Conservation (phyloP, 2,113 vertebrate genomes). For the Myxocyprinus asiaticus region DNA sequence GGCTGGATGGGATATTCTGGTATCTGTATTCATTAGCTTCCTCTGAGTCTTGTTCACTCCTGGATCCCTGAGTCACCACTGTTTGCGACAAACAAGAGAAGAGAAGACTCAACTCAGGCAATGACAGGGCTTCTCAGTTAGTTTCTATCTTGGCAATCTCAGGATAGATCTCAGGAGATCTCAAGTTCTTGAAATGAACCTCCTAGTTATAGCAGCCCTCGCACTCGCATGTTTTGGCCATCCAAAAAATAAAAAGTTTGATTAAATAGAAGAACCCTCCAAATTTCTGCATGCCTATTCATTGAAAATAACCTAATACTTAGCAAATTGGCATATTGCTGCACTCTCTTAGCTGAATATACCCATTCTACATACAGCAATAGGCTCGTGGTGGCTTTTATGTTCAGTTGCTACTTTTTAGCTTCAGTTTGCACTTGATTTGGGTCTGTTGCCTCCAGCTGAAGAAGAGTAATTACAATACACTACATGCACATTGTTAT, state of each 20-base stretch:
- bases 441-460: neutral
- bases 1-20: constrained; percentile 24
- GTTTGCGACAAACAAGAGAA: neutral
- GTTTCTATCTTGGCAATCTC: constrained; percentile 6
- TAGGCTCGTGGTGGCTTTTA: neutral
- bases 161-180: neutral
- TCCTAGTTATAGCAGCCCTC: neutral
- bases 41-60: constrained; percentile 24
- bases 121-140: constrained; percentile 1
- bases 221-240: neutral
- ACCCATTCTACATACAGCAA: constrained; percentile 4
- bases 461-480: neutral
- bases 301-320: too few relatives aligned
- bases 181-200: constrained; percentile 6
- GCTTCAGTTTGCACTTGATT: constrained; percentile 1
- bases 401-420: constrained; percentile 1
- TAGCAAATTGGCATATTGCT: constrained; percentile 1
- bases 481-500: neutral
- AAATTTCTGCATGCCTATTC: too few relatives aligned
- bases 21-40: constrained; percentile 39
- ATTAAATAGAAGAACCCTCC: too few relatives aligned
- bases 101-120: neutral
- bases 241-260: neutral
- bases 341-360: neutral
- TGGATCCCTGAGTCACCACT: constrained; percentile 21